These are phyloP conservation scores for Lucinisca nassula DNA, from an alignment of 2,888 invertebrate species.

Conservation along the genomic window DNA sequence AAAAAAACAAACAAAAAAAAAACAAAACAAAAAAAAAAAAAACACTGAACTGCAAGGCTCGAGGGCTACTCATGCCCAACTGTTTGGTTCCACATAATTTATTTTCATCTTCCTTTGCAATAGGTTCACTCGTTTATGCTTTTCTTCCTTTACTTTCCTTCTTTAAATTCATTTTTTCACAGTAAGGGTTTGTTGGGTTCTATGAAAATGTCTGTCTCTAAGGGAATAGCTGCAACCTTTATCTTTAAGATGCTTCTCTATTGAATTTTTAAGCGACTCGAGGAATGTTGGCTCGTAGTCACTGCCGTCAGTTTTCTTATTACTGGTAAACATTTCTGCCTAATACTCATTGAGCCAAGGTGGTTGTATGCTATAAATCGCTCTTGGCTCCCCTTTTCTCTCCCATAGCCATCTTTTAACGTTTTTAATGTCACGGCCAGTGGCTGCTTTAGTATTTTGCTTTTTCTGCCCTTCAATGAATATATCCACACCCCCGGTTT, in stretches of 20 bases:
- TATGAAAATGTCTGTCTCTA: background rate
- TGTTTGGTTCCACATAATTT: background rate
- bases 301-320: background rate
- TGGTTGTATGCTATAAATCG: background rate
- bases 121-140: background rate
- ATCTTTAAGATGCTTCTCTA: too few species aligned
- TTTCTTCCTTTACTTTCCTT: background rate
- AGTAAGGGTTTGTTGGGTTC: background rate
- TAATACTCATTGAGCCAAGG: too few species aligned
- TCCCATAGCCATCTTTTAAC: background rate
- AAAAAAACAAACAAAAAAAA: too few species aligned
- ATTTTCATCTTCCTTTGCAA: background rate
- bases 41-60: too few species aligned
- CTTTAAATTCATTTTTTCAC: background rate
- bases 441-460: background rate
- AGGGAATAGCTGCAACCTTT: too few species aligned
- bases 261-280: too few species aligned
- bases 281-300: background rate
- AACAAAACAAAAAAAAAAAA: too few species aligned
- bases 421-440: background rate
- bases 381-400: background rate
- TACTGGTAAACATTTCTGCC: background rate
- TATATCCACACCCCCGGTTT: too few species aligned
- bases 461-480: too few species aligned
- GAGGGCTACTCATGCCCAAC: background rate